Conservation (phyloP, 2,888 invertebrate species). For the Drosophila affinis region DNA sequence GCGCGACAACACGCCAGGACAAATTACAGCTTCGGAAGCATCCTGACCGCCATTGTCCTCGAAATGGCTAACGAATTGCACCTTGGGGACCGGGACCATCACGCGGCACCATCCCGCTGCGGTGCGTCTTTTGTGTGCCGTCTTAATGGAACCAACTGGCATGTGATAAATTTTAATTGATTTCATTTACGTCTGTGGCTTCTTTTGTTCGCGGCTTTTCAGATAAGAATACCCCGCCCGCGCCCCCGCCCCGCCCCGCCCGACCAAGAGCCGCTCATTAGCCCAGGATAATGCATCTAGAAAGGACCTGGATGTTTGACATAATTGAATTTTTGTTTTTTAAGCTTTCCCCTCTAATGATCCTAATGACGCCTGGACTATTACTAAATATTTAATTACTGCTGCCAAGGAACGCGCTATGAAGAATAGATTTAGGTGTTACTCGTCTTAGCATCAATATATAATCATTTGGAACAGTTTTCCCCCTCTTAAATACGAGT, state of each 20-base stretch:
- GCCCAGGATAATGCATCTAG: conserved; percentile 70
- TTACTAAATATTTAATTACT: conserved; percentile 6
- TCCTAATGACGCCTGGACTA: conserved; percentile 42
- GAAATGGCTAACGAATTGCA: conserved; percentile 77
- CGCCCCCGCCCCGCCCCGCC: background rate
- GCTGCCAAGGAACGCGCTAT: background rate
- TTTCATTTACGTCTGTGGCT: conserved; percentile 58
- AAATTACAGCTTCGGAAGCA: conserved; percentile 74
- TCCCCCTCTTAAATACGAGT: background rate
- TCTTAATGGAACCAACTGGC: conserved; percentile 65
- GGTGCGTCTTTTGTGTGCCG: conserved; percentile 26
- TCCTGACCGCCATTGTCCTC: conserved; percentile 76
- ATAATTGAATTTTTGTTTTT: conserved; percentile 66
- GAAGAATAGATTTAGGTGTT: background rate
- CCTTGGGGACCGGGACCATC: conserved; percentile 61
- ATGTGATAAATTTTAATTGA: conserved; percentile 77
- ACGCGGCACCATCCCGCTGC: conserved; percentile 11
- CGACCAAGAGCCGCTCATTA: conserved; percentile 60
- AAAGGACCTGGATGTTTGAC: conserved; percentile 64
- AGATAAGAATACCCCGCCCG: conserved; percentile 51
- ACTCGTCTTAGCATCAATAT: background rate
- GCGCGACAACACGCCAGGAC: conserved; percentile 58
- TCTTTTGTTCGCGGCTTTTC: conserved; percentile 22
- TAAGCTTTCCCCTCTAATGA: conserved; percentile 20
- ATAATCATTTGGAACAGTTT: background rate